Base-by-base conservation (phyloP, 2,797 vertebrate genomes). In the Ciconia nigra region DNA sequence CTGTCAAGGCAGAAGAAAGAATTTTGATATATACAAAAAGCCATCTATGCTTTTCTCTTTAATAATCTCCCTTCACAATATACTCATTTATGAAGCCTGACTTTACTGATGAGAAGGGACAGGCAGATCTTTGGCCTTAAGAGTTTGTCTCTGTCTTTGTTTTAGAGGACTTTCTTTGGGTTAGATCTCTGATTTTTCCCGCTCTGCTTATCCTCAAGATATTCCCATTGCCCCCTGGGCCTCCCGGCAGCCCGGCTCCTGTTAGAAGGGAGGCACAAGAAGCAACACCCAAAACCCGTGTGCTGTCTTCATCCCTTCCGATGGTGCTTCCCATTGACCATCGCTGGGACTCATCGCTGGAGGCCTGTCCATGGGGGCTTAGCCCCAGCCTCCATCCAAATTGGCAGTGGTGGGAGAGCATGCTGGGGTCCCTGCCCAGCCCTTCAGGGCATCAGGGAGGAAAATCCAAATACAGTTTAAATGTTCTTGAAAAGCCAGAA, bases 121-220 rank as follows among this genome's bases (percentile, higher is more conserved):
- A 97, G 94, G 95, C 95, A 97, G 92, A 96, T 95, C 95, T 97
- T 97, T 97, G 96, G 95, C 96, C 96, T 97, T 98, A 96, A 96
- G 96, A 97, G 77, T 90, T 97, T 90, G 65, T 90, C 74, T 95
- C 89, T 96, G 83, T 93, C 65, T 91, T 96, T 91, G 61, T 73
- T 97, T 90, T n/a, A 74, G 39, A 95, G 66, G 66, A 85, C 54
- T 90, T 89, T 94, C 92, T 93, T 96, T 91, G 90, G 96, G 90
- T 97, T 93, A 93, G 91, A 79, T 49, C 77, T 87, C 87, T 61
- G 87, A 29, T 87, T 96, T 94, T 94, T 67, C 89, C 72, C 91
- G 73, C 78, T 95, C 76, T 92, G 78, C 59, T 87, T 90, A 37
- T 81, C 59, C 70, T 90, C n/a, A 66, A 77, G 76, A 72, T 57